A percentile compares a stretch with the other conserved stretches of the same genome.
phyloP scores from a whole-genome alignment of 2,113 vertebrate genomes.

The Bufo gargarizans region DNA sequence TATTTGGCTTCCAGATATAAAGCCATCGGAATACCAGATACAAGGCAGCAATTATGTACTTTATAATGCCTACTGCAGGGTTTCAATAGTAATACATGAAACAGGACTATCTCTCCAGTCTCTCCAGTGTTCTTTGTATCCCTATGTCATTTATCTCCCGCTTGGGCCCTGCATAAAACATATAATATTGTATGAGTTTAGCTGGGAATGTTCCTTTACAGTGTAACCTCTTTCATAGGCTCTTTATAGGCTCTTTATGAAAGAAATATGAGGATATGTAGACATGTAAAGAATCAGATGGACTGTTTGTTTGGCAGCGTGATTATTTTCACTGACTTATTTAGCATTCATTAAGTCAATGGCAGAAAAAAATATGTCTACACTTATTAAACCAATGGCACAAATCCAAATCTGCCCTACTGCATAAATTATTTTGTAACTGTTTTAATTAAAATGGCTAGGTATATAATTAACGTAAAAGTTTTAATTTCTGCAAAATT shows the following conservation, averaged over 20 bases:
- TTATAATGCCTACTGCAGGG: not conserved
- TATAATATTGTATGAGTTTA: not conserved
- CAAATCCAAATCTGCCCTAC: constrained; percentile 73
- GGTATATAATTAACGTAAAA: constrained; percentile 85
- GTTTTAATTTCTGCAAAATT: constrained; percentile 82
- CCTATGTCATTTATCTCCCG: not conserved
- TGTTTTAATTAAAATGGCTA: constrained; percentile 84
- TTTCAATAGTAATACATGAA: too few relatives aligned
- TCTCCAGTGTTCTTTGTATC: not conserved
- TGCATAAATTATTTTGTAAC: constrained; percentile 85
- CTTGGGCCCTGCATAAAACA: not conserved
- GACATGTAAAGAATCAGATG: constrained; percentile 72
- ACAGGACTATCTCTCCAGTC: not conserved
- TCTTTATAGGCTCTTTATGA: too few relatives aligned
- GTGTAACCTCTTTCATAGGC: too few relatives aligned
- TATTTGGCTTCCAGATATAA: too few relatives aligned
- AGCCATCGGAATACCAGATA: too few relatives aligned
- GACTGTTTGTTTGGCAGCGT: constrained; percentile 75
- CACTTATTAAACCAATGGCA: constrained; percentile 80
- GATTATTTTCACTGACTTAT: constrained; percentile 80
- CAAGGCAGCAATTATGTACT: too few relatives aligned
- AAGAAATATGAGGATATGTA: not conserved
- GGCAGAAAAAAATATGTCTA: constrained; percentile 75
- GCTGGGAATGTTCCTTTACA: not conserved
- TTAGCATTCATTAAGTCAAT: constrained; percentile 82